These are phyloP conservation scores for Grus americana DNA, from an alignment of 2,113 vertebrate genomes.

Conservation along the genomic window DNA sequence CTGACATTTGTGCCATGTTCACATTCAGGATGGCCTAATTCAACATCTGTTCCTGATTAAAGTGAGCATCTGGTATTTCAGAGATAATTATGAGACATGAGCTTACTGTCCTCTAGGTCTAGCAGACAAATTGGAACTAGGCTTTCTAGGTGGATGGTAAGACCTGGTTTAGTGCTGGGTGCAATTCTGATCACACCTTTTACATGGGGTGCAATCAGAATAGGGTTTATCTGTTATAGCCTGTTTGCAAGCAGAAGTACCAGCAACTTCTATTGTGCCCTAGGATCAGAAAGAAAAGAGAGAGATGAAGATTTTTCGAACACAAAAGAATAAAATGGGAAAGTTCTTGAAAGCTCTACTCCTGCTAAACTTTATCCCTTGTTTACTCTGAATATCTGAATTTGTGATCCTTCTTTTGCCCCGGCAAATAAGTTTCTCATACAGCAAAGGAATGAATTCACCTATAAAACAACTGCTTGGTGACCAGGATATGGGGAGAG, in stretches of 20 bases:
- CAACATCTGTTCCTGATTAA: constrained; percentile 32
- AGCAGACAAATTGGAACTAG: not conserved
- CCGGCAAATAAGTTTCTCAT: not conserved
- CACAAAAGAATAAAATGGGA: not conserved
- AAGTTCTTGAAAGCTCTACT: not conserved
- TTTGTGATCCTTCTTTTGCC: not conserved
- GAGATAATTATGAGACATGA: not conserved
- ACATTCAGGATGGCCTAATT: not conserved
- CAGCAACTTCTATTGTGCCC: not conserved
- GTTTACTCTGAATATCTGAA: not conserved
- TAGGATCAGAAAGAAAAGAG: not conserved
- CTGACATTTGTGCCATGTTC: not conserved
- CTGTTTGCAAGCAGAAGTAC: not conserved
- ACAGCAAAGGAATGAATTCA: not conserved
- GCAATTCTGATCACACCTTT: not conserved
- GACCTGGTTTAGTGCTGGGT: not conserved
- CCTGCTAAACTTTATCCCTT: not conserved
- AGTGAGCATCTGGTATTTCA: constrained; percentile 22
- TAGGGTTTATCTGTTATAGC: not conserved
- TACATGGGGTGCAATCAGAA: not conserved
- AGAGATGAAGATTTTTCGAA: not conserved
- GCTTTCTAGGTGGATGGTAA: not conserved
- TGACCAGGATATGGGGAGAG: not conserved
- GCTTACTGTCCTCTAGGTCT: not conserved
- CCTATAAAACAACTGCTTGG: not conserved